Evolutionary conservation across 2,113 vertebrate species (phyloP).

Genomic region (Ceyx margarethae): DNA sequence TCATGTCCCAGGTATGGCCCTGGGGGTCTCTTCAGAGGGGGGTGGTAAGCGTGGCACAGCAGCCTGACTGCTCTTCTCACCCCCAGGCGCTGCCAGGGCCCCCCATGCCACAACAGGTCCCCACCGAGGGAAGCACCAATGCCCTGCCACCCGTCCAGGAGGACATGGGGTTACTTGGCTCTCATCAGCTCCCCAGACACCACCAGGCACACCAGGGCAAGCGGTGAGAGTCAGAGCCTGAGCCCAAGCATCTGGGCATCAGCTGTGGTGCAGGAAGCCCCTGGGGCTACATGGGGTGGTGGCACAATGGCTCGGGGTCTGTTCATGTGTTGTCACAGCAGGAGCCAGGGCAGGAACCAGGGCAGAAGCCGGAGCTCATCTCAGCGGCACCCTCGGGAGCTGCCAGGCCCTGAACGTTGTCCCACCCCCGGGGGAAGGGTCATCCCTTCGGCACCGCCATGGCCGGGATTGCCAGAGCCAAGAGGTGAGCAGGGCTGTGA

Average conservation of each 20-base stretch:
- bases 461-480: neutral
- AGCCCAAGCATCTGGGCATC: neutral
- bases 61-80: neutral
- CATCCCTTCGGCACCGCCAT: constrained; percentile 62
- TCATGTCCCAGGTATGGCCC: neutral
- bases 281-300: fast-evolving
- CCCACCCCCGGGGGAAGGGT: neutral
- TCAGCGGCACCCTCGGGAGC: neutral
- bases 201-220: neutral
- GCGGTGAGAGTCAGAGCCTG: constrained; percentile 7
- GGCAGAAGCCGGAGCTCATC: neutral
- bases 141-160: neutral
- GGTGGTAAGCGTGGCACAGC: neutral
- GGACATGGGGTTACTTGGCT: neutral
- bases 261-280: neutral
- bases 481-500: constrained; percentile 33
- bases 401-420: neutral
- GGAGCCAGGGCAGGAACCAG: neutral
- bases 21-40: neutral
- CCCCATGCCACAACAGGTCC: neutral
- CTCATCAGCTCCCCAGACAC: neutral
- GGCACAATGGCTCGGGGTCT: neutral
- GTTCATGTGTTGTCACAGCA: neutral
- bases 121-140: neutral
- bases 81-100: neutral